Conservation (phyloP, 1,140 invertebrate genomes). For the Listronotus bonariensis region DNA sequence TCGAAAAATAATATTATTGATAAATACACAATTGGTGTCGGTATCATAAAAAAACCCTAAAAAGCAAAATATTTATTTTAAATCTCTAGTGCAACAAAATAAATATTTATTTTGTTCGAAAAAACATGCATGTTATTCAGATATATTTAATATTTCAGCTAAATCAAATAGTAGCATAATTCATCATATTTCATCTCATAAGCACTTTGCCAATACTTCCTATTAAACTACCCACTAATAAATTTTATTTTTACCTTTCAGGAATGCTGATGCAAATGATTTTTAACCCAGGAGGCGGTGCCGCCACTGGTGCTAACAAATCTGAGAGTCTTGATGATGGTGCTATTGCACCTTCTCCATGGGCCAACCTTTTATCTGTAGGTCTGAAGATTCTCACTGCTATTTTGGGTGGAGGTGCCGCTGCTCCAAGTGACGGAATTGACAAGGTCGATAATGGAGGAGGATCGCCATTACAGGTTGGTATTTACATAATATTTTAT, state of each 20-base stretch:
- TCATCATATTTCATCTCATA: too few species aligned
- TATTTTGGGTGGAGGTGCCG: slow-evolving; percentile 72
- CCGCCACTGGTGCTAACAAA: slow-evolving; percentile 71
- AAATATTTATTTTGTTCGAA: too few species aligned
- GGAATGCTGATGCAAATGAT: slow-evolving; percentile 85
- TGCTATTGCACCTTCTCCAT: slow-evolving; percentile 72
- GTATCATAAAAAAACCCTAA: too few species aligned
- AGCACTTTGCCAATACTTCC: too few species aligned
- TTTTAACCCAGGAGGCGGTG: slow-evolving; percentile 67
- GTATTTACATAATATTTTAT: background rate
- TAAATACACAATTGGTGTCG: too few species aligned
- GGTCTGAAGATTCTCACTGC: slow-evolving; percentile 81
- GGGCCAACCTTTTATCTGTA: slow-evolving; percentile 83
- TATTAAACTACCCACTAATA: slow-evolving; percentile 1
- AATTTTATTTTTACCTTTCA: slow-evolving; percentile 36
- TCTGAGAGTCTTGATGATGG: slow-evolving; percentile 75
- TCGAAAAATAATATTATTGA: too few species aligned
- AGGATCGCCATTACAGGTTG: slow-evolving; percentile 81
- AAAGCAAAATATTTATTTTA: too few species aligned
- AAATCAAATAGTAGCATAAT: too few species aligned
- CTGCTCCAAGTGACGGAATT: slow-evolving; percentile 75
- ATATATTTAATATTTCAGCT: too few species aligned
- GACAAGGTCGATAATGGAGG: slow-evolving; percentile 86
- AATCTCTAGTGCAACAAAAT: too few species aligned
- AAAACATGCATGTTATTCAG: too few species aligned